phyloP scores from a whole-genome alignment of 2,888 invertebrate genomes.

The Ganaspis brasiliensis region DNA sequence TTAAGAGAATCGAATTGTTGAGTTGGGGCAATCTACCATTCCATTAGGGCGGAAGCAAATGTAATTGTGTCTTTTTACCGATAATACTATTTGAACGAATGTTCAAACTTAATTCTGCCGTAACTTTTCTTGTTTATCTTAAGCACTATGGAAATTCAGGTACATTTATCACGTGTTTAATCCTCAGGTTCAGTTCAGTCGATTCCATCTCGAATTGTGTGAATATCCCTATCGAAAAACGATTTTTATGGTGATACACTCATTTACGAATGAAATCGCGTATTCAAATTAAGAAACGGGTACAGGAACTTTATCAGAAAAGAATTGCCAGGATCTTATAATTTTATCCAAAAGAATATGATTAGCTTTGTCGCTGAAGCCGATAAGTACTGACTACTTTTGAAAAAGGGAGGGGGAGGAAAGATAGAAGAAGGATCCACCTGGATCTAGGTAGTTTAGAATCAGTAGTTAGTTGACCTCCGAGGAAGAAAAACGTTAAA shows the following conservation, averaged over 20 bases:
- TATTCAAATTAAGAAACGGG: not conserved
- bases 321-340: too few relatives aligned
- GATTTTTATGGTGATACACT: not conserved
- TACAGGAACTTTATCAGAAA: too few relatives aligned
- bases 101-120: conserved; percentile 10
- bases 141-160: conserved; percentile 15
- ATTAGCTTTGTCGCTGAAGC: too few relatives aligned
- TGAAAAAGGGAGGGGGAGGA: too few relatives aligned
- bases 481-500: too few relatives aligned
- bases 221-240: not conserved
- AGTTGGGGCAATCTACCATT: conserved; percentile 17
- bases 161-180: conserved; percentile 6
- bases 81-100: conserved; percentile 18
- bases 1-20: not conserved
- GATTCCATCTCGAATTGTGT: not conserved
- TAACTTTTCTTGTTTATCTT: conserved; percentile 6
- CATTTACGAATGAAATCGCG: not conserved
- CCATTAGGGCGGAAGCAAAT: not conserved
- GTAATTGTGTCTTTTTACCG: conserved; percentile 8
- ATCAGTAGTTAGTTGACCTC: too few relatives aligned
- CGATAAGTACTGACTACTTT: too few relatives aligned
- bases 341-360: too few relatives aligned
- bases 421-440: too few relatives aligned
- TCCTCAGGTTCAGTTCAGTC: not conserved
- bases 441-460: too few relatives aligned